Evolutionary conservation across 2,888 invertebrate genomes (phyloP).

Genomic region (Cantharis rustica): DNA sequence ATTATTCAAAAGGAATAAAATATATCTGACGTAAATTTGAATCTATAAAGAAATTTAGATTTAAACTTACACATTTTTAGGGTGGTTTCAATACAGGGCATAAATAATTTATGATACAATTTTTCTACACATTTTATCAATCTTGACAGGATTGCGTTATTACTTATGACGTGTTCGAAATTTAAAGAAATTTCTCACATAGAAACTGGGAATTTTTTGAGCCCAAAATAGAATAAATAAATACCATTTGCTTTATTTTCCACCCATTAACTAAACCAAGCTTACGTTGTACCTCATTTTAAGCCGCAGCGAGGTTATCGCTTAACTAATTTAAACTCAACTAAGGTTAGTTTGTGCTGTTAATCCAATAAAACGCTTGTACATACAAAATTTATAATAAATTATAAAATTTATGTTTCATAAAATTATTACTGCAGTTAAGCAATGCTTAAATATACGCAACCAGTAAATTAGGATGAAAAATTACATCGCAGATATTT

Average conservation of each 20-base stretch:
- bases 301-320: background rate
- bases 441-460: background rate
- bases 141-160: background rate
- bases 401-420: background rate
- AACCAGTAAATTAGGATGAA: background rate
- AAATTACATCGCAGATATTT: background rate
- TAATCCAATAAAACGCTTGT: background rate
- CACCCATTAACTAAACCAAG: background rate
- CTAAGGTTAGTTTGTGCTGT: background rate
- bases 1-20: conserved; percentile 1
- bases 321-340: background rate
- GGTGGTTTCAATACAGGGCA: background rate
- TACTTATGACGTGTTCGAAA: background rate
- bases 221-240: background rate
- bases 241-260: background rate
- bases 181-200: background rate
- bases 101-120: background rate
- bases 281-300: background rate
- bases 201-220: background rate
- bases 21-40: background rate
- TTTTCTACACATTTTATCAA: conserved; percentile 1
- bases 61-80: background rate
- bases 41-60: background rate
- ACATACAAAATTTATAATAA: background rate
- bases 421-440: background rate